phyloP scores from a whole-genome alignment of 1,140 invertebrate species.

The Hypsibius dujardini region DNA sequence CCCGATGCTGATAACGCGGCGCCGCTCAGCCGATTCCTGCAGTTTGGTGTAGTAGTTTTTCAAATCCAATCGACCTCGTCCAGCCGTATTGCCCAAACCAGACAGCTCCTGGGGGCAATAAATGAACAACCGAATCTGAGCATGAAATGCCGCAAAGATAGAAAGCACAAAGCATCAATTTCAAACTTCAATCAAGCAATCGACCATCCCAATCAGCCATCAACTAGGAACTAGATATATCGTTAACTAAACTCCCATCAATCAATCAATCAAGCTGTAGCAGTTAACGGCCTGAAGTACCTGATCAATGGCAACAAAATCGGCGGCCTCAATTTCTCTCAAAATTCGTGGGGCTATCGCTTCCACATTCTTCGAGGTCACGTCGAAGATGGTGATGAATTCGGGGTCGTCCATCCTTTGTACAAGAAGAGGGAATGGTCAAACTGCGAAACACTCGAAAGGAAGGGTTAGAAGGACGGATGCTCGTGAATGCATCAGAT shows the following conservation, averaged over 20 bases:
- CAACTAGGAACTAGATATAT: not conserved
- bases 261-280: not conserved
- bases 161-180: not conserved
- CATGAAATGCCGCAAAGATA: too few relatives aligned
- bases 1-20: not conserved
- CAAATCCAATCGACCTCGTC: not conserved
- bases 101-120: slow-evolving; percentile 10
- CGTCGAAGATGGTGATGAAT: not conserved
- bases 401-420: too few relatives aligned
- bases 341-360: not conserved
- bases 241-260: not conserved
- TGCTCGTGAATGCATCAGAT: too few relatives aligned
- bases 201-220: too few relatives aligned
- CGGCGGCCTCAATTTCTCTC: not conserved
- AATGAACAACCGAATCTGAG: not conserved
- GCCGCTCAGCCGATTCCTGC: not conserved
- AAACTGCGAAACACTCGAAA: too few relatives aligned
- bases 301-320: slow-evolving; percentile 13
- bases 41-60: not conserved
- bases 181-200: not conserved
- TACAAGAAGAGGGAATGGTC: too few relatives aligned
- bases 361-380: not conserved
- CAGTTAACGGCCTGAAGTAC: not conserved
- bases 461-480: too few relatives aligned
- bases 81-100: slow-evolving; percentile 2